Base-by-base conservation (phyloP, 2,888 invertebrate species). In the Drosophila histrio region DNA sequence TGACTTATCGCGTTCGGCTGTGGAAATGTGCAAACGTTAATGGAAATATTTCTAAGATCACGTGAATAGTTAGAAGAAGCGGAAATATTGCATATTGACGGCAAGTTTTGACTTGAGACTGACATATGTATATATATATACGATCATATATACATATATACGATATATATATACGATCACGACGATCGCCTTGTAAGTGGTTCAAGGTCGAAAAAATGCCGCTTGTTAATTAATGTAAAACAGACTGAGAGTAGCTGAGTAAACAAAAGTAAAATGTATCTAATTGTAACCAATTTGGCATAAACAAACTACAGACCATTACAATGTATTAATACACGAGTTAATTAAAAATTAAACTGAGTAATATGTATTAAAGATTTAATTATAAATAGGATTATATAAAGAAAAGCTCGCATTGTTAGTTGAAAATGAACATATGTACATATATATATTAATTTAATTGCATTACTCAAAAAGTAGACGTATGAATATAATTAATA, bases 141-240 rank as follows among this genome's bases (percentile, higher is more conserved):
- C 15, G 13, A 19, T 1, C 21, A 41, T 41, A 22, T 21, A 13
- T 43, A 17, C 26, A 44, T 44, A 30, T 3, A 19, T 13, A 2
- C 24, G 11, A 17, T 32, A 15, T 32, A 15, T 47, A 52, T 44
- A 46, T 36, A n/a, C n/a, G n/a, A n/a, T 13, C 30, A 32, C 39
- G 24, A 24, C 30, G 22, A 30, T 41, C 36, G 30, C 19, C 32
- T 24, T 24, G 58, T 15, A 19, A 41, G 39, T 52, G 53, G 39
- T 19, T 30, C 58, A 58, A 58, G 54, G 59, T 53, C 54, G 41
- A 41, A n/a, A 52, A 50, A 41, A 32, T 15, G 32, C 19, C 41
- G 53, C 32, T 24, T 59, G 43, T 17, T 59, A 59, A 59, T 59
- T 59, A 43, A 58, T 30, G 39, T 30, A 17, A 39, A 50, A 41